Evolutionary conservation across 2,888 invertebrate genomes (phyloP).

Genomic region (Trissonchulus sp.): DNA sequence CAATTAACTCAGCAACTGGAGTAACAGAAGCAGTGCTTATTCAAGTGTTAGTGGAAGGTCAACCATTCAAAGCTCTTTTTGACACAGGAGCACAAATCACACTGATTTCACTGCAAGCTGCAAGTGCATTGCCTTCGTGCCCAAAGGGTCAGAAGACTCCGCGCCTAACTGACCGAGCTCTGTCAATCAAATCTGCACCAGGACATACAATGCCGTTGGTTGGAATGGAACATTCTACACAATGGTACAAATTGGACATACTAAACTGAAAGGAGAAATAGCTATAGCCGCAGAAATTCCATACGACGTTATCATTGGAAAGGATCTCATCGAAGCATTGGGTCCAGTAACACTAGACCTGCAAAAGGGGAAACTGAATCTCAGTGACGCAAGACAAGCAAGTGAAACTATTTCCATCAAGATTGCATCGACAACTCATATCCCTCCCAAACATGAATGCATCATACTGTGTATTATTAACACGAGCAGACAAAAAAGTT

Average conservation of each 20-base stretch:
- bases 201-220: neutral
- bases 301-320: neutral
- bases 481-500: too few relatives aligned
- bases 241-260: neutral
- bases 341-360: neutral
- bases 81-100: conserved; percentile 7
- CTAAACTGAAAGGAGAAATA: neutral
- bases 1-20: neutral
- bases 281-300: neutral
- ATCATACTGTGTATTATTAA: too few relatives aligned
- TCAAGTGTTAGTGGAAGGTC: neutral
- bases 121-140: neutral
- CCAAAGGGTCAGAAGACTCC: neutral
- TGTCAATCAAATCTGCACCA: neutral
- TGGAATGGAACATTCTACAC: neutral
- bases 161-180: neutral
- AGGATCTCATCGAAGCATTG: neutral
- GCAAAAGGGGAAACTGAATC: too few relatives aligned
- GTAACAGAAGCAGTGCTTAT: neutral
- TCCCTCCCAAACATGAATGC: too few relatives aligned
- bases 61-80: neutral
- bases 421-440: too few relatives aligned
- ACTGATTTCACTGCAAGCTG: neutral
- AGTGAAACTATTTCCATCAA: too few relatives aligned
- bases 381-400: too few relatives aligned